phyloP scores from a whole-genome alignment of 2,797 vertebrate species.

The Gephyroberyx darwinii region DNA sequence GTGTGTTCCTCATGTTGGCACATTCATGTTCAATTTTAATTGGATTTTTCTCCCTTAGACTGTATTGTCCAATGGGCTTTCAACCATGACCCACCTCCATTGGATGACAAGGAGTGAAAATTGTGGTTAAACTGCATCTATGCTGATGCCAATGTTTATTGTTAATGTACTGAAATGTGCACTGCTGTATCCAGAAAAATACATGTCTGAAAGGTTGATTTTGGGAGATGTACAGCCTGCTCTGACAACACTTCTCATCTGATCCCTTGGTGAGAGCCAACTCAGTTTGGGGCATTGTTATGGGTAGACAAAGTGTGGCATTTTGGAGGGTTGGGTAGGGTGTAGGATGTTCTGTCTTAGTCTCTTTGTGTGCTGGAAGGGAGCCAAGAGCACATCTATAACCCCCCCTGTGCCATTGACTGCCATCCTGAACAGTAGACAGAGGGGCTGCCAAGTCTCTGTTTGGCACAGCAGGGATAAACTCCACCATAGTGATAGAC shows the following conservation, averaged over 20 bases:
- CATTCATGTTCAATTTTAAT: background rate
- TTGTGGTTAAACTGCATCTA: background rate
- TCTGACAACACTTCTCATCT: constrained; percentile 29
- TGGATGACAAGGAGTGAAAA: constrained; percentile 1
- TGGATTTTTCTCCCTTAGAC: background rate
- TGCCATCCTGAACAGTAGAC: constrained; percentile 55
- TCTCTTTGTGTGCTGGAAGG: constrained; percentile 61
- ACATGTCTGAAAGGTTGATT: constrained; percentile 40
- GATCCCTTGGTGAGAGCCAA: constrained; percentile 30
- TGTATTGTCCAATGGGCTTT: constrained; percentile 14
- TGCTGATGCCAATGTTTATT: background rate
- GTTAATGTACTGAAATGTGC: constrained; percentile 18
- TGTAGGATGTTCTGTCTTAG: constrained; percentile 57
- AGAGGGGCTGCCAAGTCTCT: constrained; percentile 63
- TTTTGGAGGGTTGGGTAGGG: constrained; percentile 49
- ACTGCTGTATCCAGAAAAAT: constrained; percentile 22
- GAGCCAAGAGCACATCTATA: constrained; percentile 64
- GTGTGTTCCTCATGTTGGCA: background rate
- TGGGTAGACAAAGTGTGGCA: constrained; percentile 52
- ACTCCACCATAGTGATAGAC: constrained; percentile 58
- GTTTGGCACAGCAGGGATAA: constrained; percentile 67
- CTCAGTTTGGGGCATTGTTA: constrained; percentile 41
- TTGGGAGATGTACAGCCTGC: constrained; percentile 16
- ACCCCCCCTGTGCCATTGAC: constrained; percentile 47
- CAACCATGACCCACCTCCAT: background rate